phyloP scores from a whole-genome alignment of 2,113 vertebrate species.

The Saccopteryx bilineata region DNA sequence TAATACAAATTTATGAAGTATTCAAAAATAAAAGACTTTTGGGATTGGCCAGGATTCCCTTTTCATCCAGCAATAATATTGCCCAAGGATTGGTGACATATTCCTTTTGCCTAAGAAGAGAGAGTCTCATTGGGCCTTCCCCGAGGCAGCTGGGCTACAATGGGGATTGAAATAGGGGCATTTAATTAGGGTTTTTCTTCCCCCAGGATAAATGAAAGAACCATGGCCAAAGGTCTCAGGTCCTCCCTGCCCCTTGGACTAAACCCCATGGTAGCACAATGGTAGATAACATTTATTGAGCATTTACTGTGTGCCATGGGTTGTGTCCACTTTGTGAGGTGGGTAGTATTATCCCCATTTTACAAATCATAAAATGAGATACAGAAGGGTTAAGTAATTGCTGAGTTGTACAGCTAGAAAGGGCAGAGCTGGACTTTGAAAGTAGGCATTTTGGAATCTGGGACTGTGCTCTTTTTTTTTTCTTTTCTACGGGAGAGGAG shows the following conservation, averaged over 20 bases:
- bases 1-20: constrained; percentile 6
- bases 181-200: constrained; percentile 19
- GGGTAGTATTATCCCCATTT: not conserved
- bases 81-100: not conserved
- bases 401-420: not conserved
- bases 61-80: not conserved
- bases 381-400: not conserved
- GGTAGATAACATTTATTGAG: not conserved
- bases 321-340: constrained; percentile 52
- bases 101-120: constrained; percentile 17
- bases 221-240: not conserved
- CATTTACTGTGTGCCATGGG: constrained; percentile 3
- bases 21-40: not conserved
- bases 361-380: constrained; percentile 48
- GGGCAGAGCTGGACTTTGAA: constrained; percentile 44
- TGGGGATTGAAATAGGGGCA: not conserved
- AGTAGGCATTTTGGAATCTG: constrained; percentile 38
- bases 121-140: not conserved
- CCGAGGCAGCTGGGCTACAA: not conserved
- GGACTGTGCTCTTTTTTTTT: not conserved
- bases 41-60: not conserved
- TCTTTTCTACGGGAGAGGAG: too few species aligned
- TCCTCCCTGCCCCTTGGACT: not conserved
- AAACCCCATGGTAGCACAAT: not conserved
- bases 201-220: not conserved